Base-by-base conservation (phyloP, 1,140 invertebrate species). In the Saccostrea cuccullata region DNA sequence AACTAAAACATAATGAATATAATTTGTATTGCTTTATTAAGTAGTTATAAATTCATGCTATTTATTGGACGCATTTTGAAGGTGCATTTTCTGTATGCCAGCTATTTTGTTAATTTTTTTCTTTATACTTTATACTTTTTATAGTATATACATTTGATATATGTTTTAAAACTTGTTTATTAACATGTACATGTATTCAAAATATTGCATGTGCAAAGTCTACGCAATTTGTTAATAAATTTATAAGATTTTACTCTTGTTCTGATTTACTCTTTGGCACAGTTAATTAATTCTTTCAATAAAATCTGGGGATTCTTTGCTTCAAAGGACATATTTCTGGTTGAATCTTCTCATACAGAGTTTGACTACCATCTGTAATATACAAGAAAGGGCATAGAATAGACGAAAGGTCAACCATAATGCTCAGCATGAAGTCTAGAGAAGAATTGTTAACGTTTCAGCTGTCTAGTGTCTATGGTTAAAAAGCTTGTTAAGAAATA, bases 191-290 rank as follows among this genome's bases (percentile, higher is more conserved):
- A 47, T 77, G 4, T 77, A 77, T 36, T 40, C 12, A 64, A 77
- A 77, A 15, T 77, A 77, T 20, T n/a, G 20, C 60, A 67, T 17
- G 70, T 77, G 70, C 70, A 40, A 30, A 77, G 70, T 77, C 70
- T 77, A 77, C 70, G 70, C 70, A 40, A 40, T 30, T 30, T 77
- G 70, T 77, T 77, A 77, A 77, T 77, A 77, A 77, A 77, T 40
- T 77, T 26, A 36, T 26, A 30, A 77, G 26, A 30, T 77, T 77
- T 64, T 2, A n/a, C 17, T 17, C 17, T 64, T 20, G 58, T 64
- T 77, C 70, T 77, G 30, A 36, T 36, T 30, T 9, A 64, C 17
- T 20, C 26, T 77, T 77, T 77, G 12, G 15, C 30, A 15, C 70
- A 30, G 23, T 36, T 6, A 36, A 2, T 36, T 6, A 36, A 2